phyloP scores from a whole-genome alignment of 2,797 vertebrate genomes.

The Perdix hodgsoniae region DNA sequence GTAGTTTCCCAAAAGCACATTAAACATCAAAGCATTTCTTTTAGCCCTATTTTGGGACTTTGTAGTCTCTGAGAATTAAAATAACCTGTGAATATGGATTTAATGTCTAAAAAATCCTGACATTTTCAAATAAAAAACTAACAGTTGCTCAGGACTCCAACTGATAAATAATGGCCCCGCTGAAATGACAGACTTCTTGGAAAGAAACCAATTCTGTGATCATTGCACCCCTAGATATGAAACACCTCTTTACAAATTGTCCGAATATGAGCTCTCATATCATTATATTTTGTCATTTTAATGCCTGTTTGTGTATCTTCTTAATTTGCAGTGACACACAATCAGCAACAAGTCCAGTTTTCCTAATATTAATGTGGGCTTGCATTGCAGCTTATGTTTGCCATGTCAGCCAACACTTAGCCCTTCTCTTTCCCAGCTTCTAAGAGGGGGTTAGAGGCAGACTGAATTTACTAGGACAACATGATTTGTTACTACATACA shows the following conservation, averaged over 20 bases:
- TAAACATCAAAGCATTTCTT: conserved; percentile 74
- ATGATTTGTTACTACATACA: conserved; percentile 15
- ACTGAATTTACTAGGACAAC: not conserved
- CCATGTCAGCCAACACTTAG: conserved; percentile 35
- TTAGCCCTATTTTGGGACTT: conserved; percentile 60
- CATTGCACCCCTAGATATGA: conserved; percentile 78
- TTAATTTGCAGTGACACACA: conserved; percentile 63
- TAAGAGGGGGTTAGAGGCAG: not conserved
- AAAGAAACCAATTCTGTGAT: conserved; percentile 78
- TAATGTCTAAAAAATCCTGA: conserved; percentile 74
- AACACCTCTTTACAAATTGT: conserved; percentile 79
- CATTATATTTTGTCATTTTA: conserved; percentile 75
- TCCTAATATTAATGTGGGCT: conserved; percentile 66
- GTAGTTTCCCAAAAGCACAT: conserved; percentile 48
- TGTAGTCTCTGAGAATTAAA: conserved; percentile 72
- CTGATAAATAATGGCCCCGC: conserved; percentile 78
- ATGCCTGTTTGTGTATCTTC: conserved; percentile 72
- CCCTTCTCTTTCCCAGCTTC: not conserved
- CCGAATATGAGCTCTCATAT: conserved; percentile 69
- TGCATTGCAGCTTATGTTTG: conserved; percentile 67
- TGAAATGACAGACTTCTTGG: conserved; percentile 79
- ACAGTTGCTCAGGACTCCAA: conserved; percentile 60
- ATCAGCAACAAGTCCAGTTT: conserved; percentile 73
- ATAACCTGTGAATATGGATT: conserved; percentile 69
- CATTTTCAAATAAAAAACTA: conserved; percentile 73